phyloP scores from a whole-genome alignment of 1,140 invertebrate genomes.

The Drosophila teissieri region DNA sequence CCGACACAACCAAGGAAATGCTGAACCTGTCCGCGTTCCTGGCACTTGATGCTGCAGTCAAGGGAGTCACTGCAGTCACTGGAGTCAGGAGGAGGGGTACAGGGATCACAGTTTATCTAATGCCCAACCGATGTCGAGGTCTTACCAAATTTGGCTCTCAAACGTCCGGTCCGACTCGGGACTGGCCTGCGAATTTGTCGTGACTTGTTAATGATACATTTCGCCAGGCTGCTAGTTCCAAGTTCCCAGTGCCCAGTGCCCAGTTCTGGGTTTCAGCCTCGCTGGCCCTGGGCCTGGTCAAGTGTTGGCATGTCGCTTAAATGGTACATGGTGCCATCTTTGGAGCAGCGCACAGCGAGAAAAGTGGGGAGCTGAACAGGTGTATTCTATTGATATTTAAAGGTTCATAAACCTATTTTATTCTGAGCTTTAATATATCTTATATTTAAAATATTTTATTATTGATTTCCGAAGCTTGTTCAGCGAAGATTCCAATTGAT shows the following conservation, averaged over 20 bases:
- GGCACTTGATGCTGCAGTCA: conserved; percentile 63
- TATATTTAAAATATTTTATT: too few relatives aligned
- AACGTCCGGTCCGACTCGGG: conserved; percentile 45
- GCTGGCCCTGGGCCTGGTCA: conserved; percentile 54
- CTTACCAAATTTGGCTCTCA: conserved; percentile 77
- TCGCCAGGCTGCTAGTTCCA: conserved; percentile 24
- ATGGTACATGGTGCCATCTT: conserved; percentile 78
- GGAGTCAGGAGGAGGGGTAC: neutral
- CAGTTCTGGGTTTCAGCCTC: conserved; percentile 1
- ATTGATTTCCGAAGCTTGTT: neutral
- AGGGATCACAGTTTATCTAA: conserved; percentile 70
- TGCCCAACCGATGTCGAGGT: conserved; percentile 61
- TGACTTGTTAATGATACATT: conserved; percentile 83
- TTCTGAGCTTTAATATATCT: too few relatives aligned
- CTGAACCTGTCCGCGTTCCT: conserved; percentile 67
- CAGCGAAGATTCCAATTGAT: neutral
- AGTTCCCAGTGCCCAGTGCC: conserved; percentile 2
- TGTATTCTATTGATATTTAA: too few relatives aligned
- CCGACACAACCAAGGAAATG: conserved; percentile 22
- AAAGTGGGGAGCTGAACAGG: neutral
- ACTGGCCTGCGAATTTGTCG: conserved; percentile 71
- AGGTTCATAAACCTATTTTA: too few relatives aligned
- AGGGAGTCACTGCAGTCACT: conserved; percentile 21
- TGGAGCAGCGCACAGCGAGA: conserved; percentile 35
- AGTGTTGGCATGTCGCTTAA: conserved; percentile 82